Evolutionary conservation across 2,888 invertebrate genomes (phyloP).

Genomic region (Azorinus chamasolen): DNA sequence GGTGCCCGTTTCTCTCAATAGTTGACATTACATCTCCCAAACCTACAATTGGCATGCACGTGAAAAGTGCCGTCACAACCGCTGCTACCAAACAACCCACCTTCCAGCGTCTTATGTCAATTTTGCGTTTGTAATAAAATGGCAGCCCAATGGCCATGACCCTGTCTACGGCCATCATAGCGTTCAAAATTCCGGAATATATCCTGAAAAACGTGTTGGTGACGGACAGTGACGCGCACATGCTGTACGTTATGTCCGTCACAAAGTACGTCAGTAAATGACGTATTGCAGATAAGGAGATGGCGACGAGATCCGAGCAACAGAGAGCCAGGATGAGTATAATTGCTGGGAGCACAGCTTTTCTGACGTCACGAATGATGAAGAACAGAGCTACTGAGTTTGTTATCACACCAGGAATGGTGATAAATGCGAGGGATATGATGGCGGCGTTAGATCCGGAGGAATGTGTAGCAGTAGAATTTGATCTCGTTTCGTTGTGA

Average conservation of each 20-base stretch:
- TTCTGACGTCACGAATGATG: constrained; percentile 50
- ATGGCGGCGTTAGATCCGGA: too few relatives aligned
- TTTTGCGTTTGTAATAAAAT: constrained; percentile 49
- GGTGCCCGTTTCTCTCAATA: not conserved
- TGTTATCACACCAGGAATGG: constrained; percentile 41
- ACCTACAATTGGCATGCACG: constrained; percentile 48
- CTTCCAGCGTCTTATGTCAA: constrained; percentile 46
- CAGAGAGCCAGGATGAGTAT: constrained; percentile 41
- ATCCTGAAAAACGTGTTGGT: constrained; percentile 38
- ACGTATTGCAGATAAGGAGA: constrained; percentile 27
- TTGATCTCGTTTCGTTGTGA: too few relatives aligned
- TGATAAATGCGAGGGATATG: constrained; percentile 37
- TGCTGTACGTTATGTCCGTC: constrained; percentile 14
- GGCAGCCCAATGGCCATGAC: constrained; percentile 48
- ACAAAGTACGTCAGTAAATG: constrained; percentile 28
- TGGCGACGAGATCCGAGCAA: constrained; percentile 32
- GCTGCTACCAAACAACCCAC: constrained; percentile 32
- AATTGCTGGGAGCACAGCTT: constrained; percentile 56
- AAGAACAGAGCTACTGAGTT: constrained; percentile 42
- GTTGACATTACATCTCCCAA: constrained; percentile 42
- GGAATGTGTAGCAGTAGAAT: too few relatives aligned
- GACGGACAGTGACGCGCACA: constrained; percentile 44
- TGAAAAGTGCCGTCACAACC: constrained; percentile 20
- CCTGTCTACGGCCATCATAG: constrained; percentile 52
- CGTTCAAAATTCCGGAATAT: constrained; percentile 46